A percentile compares a stretch with the other conserved stretches of the same genome.
Evolutionary conservation across 2,888 invertebrate genomes (phyloP).

Genomic region (Anagyrus pseudococci): DNA sequence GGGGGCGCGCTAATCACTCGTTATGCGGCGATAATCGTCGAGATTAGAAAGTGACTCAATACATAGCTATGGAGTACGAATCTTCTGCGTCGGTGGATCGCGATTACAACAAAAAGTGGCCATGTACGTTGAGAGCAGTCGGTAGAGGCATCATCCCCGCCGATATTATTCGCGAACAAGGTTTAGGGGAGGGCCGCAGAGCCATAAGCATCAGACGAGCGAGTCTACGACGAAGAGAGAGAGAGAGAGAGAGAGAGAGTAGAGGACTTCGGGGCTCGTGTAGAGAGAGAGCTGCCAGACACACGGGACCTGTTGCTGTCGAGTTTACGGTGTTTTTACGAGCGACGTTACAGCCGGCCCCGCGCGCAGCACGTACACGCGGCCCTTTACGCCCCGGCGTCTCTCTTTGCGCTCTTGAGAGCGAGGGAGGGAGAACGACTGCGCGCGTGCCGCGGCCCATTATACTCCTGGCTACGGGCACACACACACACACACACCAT

Average conservation of each 20-base stretch:
- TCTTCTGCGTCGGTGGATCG: no score
- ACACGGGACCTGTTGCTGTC: constrained; percentile 62
- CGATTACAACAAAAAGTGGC: no score
- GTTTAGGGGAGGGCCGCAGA: no score
- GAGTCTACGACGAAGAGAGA: background rate
- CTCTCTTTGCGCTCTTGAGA: background rate
- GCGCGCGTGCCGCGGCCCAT: background rate
- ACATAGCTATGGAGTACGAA: no score
- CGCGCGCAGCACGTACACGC: background rate
- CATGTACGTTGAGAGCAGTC: no score
- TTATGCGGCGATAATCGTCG: no score
- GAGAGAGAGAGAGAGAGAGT: background rate
- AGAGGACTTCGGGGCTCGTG: background rate
- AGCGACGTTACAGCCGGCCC: constrained; percentile 47
- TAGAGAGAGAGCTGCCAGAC: constrained; percentile 44
- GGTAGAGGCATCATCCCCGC: background rate
- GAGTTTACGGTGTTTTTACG: constrained; percentile 63
- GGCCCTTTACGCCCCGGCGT: background rate
- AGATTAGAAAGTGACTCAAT: no score
- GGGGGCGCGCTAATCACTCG: no score
- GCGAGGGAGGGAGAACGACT: background rate
- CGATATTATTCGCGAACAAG: constrained; percentile 10
- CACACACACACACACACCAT: no score
- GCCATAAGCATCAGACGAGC: no score
- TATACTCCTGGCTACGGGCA: no score